Conservation (phyloP, 2,888 invertebrate species). For the Lysandra bellargus region DNA sequence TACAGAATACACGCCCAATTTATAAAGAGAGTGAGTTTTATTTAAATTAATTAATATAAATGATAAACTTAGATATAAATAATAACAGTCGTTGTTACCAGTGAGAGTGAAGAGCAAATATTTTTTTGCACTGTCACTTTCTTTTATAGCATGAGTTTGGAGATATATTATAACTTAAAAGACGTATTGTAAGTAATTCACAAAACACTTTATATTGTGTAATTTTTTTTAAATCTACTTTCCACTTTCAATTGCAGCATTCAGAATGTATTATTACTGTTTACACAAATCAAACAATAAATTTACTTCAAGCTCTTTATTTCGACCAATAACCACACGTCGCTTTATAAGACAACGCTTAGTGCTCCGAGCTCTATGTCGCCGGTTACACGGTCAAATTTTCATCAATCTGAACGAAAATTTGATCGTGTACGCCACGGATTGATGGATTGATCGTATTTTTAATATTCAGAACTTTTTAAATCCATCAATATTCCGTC, state of each 20-base stretch:
- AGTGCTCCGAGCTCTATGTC: neutral
- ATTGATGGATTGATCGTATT: too few relatives aligned
- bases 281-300: conserved; percentile 35
- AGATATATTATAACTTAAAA: neutral
- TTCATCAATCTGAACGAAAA: too few relatives aligned
- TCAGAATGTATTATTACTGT: neutral
- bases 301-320: conserved; percentile 73
- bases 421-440: too few relatives aligned
- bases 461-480: too few relatives aligned
- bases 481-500: too few relatives aligned
- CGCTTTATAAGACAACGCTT: conserved; percentile 32
- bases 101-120: neutral
- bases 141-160: neutral
- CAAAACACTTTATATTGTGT: neutral
- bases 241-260: neutral
- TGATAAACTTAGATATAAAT: neutral
- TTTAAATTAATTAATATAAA: neutral
- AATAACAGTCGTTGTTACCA: neutral
- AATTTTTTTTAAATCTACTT: neutral
- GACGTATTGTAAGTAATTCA: neutral
- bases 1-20: neutral
- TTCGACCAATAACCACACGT: conserved; percentile 60
- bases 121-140: conserved; percentile 8
- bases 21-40: neutral
- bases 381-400: too few relatives aligned